Evolutionary conservation across 2,113 vertebrate species (phyloP).

Genomic region (Apistogramma diplotaenia): DNA sequence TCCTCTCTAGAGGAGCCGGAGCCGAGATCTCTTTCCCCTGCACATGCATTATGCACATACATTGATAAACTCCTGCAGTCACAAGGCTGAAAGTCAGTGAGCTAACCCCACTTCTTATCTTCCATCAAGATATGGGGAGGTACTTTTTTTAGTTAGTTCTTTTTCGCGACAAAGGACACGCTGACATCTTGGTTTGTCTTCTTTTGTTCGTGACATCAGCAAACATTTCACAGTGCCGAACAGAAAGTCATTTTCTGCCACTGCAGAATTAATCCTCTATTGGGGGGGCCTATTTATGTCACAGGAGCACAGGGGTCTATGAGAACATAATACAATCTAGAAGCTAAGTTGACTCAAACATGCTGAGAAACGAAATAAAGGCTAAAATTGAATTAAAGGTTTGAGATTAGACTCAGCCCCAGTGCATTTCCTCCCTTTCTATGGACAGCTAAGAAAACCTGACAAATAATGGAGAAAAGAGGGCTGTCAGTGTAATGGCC

Average conservation of each 20-base stretch:
- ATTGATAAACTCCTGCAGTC: slow-evolving; percentile 26
- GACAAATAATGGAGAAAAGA: neutral
- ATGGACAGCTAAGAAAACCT: neutral
- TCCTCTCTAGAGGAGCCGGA: slow-evolving; percentile 22
- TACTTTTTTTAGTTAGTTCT: neutral
- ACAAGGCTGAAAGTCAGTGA: slow-evolving; percentile 13
- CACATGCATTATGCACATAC: slow-evolving; percentile 42
- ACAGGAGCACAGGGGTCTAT: neutral
- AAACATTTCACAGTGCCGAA: neutral
- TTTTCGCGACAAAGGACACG: slow-evolving; percentile 9
- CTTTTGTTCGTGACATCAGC: slow-evolving; percentile 5
- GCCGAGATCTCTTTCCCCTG: slow-evolving; percentile 4
- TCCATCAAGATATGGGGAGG: neutral
- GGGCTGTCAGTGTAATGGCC: neutral
- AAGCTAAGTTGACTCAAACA: slow-evolving; percentile 14
- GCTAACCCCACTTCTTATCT: slow-evolving; percentile 15
- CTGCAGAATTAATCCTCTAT: neutral
- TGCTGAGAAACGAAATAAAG: slow-evolving; percentile 16
- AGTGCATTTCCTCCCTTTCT: neutral
- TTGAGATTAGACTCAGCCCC: neutral
- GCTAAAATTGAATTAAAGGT: slow-evolving; percentile 18
- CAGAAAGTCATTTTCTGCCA: neutral
- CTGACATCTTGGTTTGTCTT: slow-evolving; percentile 9
- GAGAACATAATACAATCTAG: neutral
- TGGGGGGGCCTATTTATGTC: slow-evolving; percentile 2